Conservation (phyloP, 2,113 vertebrate genomes). For the Aspidoscelis tigris region DNA sequence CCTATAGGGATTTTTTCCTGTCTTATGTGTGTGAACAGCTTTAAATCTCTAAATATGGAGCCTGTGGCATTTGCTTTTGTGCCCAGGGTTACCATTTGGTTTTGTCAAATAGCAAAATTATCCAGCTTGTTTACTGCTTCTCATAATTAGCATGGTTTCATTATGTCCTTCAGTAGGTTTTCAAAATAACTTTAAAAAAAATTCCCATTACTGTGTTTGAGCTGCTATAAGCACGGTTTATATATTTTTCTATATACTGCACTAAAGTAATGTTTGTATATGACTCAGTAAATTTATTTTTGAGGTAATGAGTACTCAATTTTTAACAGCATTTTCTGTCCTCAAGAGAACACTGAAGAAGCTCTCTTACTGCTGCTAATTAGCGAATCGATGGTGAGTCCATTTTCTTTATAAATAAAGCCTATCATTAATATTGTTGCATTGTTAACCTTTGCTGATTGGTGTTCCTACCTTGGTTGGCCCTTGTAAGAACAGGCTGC, state of each 20-base stretch:
- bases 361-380: slow-evolving; percentile 95
- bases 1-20: not conserved
- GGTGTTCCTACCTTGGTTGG: no score
- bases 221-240: not conserved
- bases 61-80: slow-evolving; percentile 3
- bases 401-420: not conserved
- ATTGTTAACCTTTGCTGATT: not conserved
- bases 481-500: no score
- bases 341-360: slow-evolving; percentile 99
- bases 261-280: not conserved
- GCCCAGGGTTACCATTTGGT: not conserved
- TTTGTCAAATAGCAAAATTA: slow-evolving; percentile 18
- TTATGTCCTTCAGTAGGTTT: not conserved
- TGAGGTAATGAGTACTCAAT: slow-evolving; percentile 56
- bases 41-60: not conserved
- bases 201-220: slow-evolving; percentile 14
- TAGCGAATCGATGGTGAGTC: slow-evolving; percentile 97
- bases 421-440: not conserved
- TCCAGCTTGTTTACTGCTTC: slow-evolving; percentile 24
- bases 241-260: not conserved
- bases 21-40: not conserved
- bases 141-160: slow-evolving; percentile 25
- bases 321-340: slow-evolving; percentile 93
- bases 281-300: slow-evolving; percentile 35
- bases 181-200: slow-evolving; percentile 2